Conservation (phyloP, 2,113 vertebrate genomes). For the Zosterops lateralis region DNA sequence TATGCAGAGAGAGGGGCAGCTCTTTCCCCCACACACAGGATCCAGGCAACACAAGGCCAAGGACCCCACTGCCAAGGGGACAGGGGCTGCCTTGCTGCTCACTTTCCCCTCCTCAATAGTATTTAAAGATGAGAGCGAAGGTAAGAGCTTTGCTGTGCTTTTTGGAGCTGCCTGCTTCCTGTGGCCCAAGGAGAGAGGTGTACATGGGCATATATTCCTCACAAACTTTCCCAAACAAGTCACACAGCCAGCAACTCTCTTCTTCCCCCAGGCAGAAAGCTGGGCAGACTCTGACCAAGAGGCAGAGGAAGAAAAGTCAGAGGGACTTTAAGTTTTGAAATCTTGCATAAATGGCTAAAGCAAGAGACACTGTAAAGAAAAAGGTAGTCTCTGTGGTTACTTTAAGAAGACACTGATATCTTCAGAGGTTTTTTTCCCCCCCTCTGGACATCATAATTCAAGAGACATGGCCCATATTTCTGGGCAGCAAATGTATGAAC, state of each 20-base stretch:
- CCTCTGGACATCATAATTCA: background rate
- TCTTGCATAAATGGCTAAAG: background rate
- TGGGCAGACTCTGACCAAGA: background rate
- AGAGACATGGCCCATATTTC: background rate
- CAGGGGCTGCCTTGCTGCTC: background rate
- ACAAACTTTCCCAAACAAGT: background rate
- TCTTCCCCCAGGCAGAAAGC: background rate
- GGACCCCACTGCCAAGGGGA: rapidly evolving
- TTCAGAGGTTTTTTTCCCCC: conserved; percentile 4
- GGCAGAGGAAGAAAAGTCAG: background rate
- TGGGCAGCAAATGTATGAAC: background rate
- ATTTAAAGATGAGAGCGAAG: background rate
- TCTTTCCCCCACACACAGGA: background rate
- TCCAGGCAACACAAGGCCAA: background rate
- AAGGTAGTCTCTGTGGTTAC: background rate
- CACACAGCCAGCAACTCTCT: background rate
- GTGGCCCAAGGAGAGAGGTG: rapidly evolving
- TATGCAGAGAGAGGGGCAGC: background rate
- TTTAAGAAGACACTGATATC: background rate
- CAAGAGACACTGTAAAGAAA: background rate
- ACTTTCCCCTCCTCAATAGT: rapidly evolving
- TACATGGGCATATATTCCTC: rapidly evolving
- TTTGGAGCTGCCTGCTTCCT: background rate
- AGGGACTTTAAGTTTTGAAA: background rate
- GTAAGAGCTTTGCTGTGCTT: background rate